phyloP scores from a whole-genome alignment of 2,888 invertebrate species.

The Acrocera orbiculus region DNA sequence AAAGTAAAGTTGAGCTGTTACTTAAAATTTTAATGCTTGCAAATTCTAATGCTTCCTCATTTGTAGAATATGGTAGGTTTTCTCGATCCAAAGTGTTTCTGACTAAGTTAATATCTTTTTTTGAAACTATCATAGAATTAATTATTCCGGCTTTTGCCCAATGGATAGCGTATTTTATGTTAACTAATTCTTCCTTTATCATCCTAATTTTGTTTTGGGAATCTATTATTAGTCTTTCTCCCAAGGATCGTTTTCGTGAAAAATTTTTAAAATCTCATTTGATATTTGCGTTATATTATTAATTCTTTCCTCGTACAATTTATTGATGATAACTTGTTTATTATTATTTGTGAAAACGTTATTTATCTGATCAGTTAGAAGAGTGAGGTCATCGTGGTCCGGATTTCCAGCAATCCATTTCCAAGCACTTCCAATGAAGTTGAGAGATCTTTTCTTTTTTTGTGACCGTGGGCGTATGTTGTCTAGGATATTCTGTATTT shows the following conservation, averaged over 20 bases:
- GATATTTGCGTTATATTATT: slow-evolving; percentile 4
- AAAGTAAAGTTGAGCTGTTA: slow-evolving; percentile 9
- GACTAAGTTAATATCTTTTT: slow-evolving; percentile 7
- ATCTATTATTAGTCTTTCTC: not conserved
- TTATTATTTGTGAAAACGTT: no score
- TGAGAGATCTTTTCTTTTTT: slow-evolving; percentile 1
- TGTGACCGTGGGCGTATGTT: no score
- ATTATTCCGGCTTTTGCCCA: slow-evolving; percentile 9
- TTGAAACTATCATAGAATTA: slow-evolving; percentile 10
- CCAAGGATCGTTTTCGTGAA: not conserved
- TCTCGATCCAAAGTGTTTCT: slow-evolving; percentile 9
- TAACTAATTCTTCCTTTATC: slow-evolving; percentile 9
- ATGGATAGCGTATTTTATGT: slow-evolving; percentile 10
- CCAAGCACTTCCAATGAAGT: slow-evolving; percentile 3
- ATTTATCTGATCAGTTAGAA: slow-evolving; percentile 4
- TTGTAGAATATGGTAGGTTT: slow-evolving; percentile 11
- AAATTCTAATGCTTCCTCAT: slow-evolving; percentile 14
- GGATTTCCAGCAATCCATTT: slow-evolving; percentile 5
- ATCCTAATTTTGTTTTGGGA: slow-evolving; percentile 6
- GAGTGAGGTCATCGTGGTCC: not conserved
- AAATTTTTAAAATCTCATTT: slow-evolving; percentile 1
- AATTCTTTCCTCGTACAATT: slow-evolving; percentile 4
- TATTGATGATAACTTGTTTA: slow-evolving; percentile 5
- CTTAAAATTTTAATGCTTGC: slow-evolving; percentile 12
- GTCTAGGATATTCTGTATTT: not conserved